Evolutionary conservation across 2,797 vertebrate species (phyloP).

Genomic region (Gymnothorax reevesii): DNA sequence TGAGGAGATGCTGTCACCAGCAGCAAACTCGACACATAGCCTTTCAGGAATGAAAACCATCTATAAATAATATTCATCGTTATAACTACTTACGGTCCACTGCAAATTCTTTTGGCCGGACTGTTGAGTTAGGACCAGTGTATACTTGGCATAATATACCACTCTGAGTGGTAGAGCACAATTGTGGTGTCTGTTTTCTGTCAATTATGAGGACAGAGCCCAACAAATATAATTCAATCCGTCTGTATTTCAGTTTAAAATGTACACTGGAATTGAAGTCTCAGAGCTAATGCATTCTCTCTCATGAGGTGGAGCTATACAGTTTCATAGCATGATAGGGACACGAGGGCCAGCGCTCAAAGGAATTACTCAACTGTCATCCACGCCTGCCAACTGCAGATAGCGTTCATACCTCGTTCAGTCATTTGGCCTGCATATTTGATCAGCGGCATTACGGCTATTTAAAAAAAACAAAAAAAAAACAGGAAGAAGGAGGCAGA

Average conservation of each 20-base stretch:
- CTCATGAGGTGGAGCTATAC: neutral
- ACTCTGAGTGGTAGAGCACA: too few species aligned
- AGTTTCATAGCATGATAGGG: neutral
- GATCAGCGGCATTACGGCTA: neutral
- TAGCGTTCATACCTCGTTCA: too few species aligned
- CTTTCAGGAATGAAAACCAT: neutral
- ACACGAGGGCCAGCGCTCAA: neutral
- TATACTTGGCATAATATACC: too few species aligned
- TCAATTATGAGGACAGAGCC: neutral
- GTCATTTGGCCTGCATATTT: too few species aligned
- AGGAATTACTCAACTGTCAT: neutral
- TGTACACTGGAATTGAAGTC: neutral
- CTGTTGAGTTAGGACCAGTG: too few species aligned
- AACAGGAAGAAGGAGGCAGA: neutral
- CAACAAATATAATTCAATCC: neutral
- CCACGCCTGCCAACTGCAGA: neutral
- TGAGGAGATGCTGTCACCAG: neutral
- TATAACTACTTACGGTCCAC: too few species aligned
- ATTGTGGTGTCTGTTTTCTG: too few species aligned
- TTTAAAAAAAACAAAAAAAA: neutral
- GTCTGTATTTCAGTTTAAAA: neutral
- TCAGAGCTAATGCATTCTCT: neutral
- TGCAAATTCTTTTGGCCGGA: too few species aligned
- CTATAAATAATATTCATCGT: neutral
- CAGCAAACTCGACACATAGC: conserved; percentile 1